Percentiles rank a stretch among this genome's conserved stretches.
Evolutionary conservation across 1,140 invertebrate species (phyloP).

Genomic region (Sinonovacula constricta): DNA sequence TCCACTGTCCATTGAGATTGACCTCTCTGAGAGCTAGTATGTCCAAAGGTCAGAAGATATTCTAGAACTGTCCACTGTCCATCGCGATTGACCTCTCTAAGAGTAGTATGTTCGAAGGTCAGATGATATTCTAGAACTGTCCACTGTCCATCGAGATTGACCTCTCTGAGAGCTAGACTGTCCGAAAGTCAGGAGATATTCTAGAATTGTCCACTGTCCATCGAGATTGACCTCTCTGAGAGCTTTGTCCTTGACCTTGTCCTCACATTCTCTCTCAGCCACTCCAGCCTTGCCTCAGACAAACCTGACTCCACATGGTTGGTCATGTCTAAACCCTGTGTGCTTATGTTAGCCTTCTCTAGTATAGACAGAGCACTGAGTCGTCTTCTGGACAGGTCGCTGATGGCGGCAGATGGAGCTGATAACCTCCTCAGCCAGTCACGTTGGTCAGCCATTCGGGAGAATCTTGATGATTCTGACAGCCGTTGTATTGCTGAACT

Average conservation of each 20-base stretch:
- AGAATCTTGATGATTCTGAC: constrained; percentile 1
- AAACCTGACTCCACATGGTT: constrained; percentile 35
- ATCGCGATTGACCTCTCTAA: too few species aligned
- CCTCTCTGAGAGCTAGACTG: too few species aligned
- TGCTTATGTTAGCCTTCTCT: constrained; percentile 35
- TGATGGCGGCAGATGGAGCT: constrained; percentile 17
- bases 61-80: too few species aligned
- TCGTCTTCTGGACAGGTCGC: constrained; percentile 6
- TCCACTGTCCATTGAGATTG: too few species aligned
- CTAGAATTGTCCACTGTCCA: too few species aligned
- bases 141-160: too few species aligned
- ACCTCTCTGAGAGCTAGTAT: too few species aligned
- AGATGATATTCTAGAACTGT: too few species aligned
- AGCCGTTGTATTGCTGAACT: background rate
- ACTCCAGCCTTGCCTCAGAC: constrained; percentile 41
- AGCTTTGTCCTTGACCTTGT: background rate
- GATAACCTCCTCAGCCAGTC: constrained; percentile 12
- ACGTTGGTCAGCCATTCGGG: background rate
- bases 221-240: background rate
- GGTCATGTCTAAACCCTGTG: constrained; percentile 26
- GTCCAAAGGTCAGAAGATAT: too few species aligned
- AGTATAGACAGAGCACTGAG: constrained; percentile 46
- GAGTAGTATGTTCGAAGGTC: too few species aligned
- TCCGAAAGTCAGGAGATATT: too few species aligned
- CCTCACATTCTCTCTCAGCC: constrained; percentile 35